Base-by-base conservation (phyloP, 2,797 vertebrate species). In the Notamacropus eugenii region DNA sequence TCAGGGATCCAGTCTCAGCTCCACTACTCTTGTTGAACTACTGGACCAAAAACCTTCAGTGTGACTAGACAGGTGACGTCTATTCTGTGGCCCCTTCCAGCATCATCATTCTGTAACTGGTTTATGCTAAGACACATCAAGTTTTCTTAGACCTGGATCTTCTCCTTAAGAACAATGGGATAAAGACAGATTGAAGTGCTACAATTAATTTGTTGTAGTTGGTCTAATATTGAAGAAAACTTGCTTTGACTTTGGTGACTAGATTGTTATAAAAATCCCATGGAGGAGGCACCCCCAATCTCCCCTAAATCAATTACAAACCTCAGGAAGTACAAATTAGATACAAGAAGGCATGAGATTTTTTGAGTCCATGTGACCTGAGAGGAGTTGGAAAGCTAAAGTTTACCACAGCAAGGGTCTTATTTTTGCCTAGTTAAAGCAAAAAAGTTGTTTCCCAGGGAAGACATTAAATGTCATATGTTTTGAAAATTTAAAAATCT, bases 381-480 rank as follows among this genome's bases (percentile, higher is more conserved):
- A 87, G 74, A 50, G 3, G 3, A 87, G 40, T 50, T 87, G 22
- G 40, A 24, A 87, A 50, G 24, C 74, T 82, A 82, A 82, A 27
- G 67, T n/a, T 19, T 82, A 46, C 16, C 16, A 82, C 1, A 87
- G 10, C 40, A 87, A 46, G 9, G 74, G 40, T 87, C 40, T 87
- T 91, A 91, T 91, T 91, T 91, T 54, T 54, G 50, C 90, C 50
- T 91, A 50, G 28, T 54, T 54, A 91, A 82, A 91, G 28, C 52
- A 91, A 52, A 54, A 27, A 34, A 31, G 0, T 13, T 40, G 0
- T 13, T 54, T 19, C 94, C 1, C 28, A 28, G 34, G 0, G 59
- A 82, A 22, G 19, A 90, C 58, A 59, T 54, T 5, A 55, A 62
- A 11, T 0, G 1, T 54, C 58, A 82, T 74, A 55, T 0, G 40